Conservation (phyloP, 2,888 invertebrate species). For the Drosophila longiperda region DNA sequence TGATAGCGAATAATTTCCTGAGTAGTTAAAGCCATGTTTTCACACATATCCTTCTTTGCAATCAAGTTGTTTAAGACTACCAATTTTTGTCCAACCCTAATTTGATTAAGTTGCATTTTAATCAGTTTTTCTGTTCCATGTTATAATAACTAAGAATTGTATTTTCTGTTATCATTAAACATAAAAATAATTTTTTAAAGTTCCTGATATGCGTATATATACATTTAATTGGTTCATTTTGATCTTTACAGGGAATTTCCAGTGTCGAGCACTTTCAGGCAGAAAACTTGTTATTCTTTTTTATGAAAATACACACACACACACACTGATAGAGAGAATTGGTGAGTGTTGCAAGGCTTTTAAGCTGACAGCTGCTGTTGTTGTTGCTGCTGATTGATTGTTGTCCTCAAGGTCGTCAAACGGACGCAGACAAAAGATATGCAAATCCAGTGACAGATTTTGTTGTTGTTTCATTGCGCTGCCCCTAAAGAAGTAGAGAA, state of each 20-base stretch:
- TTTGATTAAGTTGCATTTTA: not conserved
- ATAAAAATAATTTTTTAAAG: not conserved
- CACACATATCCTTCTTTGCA: not conserved
- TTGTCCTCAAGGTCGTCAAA: slow-evolving; percentile 60
- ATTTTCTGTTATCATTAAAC: not conserved
- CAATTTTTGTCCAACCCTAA: not conserved
- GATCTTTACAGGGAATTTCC: not conserved
- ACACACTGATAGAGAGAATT: slow-evolving; percentile 8
- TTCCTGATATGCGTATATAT: not conserved
- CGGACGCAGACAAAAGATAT: slow-evolving; percentile 66
- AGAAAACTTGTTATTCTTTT: not conserved
- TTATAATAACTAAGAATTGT: not conserved
- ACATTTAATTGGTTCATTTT: not conserved
- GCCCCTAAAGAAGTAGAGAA: slow-evolving; percentile 15
- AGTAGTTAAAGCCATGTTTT: not conserved
- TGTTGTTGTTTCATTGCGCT: slow-evolving; percentile 25
- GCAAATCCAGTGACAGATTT: slow-evolving; percentile 56
- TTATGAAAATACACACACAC: slow-evolving; percentile 8
- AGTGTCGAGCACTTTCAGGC: not conserved
- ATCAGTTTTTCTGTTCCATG: no score
- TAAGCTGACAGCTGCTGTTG: slow-evolving; percentile 51
- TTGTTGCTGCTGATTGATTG: slow-evolving; percentile 52
- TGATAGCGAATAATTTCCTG: not conserved
- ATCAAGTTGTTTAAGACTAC: not conserved
- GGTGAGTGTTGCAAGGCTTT: slow-evolving; percentile 51